Percentiles rank a stretch among this genome's conserved stretches.
phyloP scores from a whole-genome alignment of 2,113 vertebrate genomes.

The Theristicus caerulescens region DNA sequence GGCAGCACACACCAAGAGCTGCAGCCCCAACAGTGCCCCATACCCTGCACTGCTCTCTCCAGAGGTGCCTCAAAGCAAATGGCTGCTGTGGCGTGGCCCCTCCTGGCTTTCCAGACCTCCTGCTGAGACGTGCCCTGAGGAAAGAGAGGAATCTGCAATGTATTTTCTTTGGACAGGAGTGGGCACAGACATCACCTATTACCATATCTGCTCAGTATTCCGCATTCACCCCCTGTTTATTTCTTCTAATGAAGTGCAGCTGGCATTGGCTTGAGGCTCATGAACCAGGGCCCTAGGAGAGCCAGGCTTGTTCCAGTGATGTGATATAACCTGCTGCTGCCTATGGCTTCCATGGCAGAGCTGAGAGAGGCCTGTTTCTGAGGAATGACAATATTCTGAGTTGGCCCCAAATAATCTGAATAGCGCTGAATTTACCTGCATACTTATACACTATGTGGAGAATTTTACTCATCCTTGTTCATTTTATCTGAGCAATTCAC shows the following conservation, averaged over 20 bases:
- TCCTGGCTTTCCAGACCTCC: no score
- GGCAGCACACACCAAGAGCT: no score
- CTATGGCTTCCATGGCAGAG: background rate
- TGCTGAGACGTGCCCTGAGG: background rate
- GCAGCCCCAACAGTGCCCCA: background rate
- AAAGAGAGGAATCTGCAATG: background rate
- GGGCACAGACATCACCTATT: background rate
- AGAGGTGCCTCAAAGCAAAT: no score
- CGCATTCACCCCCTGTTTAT: no score
- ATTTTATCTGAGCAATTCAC: background rate
- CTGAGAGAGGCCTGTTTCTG: background rate
- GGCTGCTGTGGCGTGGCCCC: rapidly evolving
- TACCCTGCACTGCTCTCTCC: no score
- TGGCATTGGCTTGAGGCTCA: background rate
- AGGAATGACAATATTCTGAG: background rate
- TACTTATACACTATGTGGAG: background rate
- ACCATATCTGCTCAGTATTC: background rate
- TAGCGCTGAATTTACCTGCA: background rate
- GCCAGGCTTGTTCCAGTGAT: background rate
- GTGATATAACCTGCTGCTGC: background rate
- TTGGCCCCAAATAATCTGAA: background rate
- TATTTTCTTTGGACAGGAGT: background rate
- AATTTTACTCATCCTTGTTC: background rate
- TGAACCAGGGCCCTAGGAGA: background rate
- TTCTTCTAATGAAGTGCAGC: background rate